Evolutionary conservation across 2,888 invertebrate genomes (phyloP).

Genomic region (Amphimallon solstitiale): DNA sequence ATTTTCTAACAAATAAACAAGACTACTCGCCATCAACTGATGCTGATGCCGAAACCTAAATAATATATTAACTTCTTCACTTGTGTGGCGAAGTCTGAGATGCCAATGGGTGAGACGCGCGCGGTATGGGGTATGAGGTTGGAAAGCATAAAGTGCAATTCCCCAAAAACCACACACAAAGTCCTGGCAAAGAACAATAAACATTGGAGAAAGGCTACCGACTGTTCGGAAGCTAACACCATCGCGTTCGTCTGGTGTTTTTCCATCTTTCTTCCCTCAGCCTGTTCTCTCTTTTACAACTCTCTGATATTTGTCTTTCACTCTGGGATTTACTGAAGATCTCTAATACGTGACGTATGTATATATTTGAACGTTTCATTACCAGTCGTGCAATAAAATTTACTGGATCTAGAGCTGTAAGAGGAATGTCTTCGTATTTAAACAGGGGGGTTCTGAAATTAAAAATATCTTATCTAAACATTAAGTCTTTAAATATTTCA

Average conservation of each 20-base stretch:
- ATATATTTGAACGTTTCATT: constrained; percentile 31
- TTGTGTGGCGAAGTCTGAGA: no score
- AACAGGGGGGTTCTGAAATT: no score
- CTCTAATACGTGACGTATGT: constrained; percentile 31
- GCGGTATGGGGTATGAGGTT: neutral
- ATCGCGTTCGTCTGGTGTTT: neutral
- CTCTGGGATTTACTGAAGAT: constrained; percentile 20
- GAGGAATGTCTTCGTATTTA: no score
- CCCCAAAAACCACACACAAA: constrained; percentile 30
- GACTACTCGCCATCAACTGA: no score
- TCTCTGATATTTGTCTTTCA: constrained; percentile 20
- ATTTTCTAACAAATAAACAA: no score
- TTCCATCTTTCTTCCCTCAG: neutral
- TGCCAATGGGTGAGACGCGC: neutral
- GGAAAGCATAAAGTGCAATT: constrained; percentile 19
- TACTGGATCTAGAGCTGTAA: neutral
- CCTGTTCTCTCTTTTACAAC: neutral
- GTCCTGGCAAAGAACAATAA: constrained; percentile 3
- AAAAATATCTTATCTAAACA: no score
- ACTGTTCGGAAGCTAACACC: neutral
- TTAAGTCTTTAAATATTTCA: no score
- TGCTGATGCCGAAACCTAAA: neutral
- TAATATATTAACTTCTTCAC: constrained; percentile 15
- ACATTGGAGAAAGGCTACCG: neutral
- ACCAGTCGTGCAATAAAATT: constrained; percentile 17